Conservation (phyloP, 2,113 vertebrate species). For the Grantiella picta region DNA sequence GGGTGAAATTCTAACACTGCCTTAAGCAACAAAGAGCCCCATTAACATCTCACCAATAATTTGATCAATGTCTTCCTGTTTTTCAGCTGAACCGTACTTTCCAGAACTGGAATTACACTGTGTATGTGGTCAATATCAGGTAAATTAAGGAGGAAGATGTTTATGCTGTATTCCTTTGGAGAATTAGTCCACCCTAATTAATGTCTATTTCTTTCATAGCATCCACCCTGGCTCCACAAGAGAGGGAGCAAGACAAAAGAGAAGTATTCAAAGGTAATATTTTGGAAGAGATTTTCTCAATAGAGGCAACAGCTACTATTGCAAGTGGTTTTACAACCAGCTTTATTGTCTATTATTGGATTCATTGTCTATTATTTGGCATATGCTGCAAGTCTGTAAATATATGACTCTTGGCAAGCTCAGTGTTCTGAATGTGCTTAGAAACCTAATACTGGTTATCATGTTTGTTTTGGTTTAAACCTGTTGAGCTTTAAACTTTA, state of each 20-base stretch:
- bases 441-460: background rate
- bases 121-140: conserved; percentile 84
- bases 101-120: conserved; percentile 83
- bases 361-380: background rate
- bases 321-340: background rate
- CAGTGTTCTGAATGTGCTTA: background rate
- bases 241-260: conserved; percentile 69
- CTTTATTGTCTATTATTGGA: background rate
- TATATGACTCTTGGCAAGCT: background rate
- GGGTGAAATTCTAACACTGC: background rate
- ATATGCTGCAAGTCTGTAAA: background rate
- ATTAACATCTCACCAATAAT: background rate
- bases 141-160: conserved; percentile 60
- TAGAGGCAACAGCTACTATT: background rate
- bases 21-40: background rate
- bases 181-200: background rate
- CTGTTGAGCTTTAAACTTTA: background rate
- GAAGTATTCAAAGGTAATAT: conserved; percentile 70
- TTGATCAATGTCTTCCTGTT: conserved; percentile 56
- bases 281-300: background rate
- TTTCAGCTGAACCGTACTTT: conserved; percentile 89
- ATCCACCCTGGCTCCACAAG: conserved; percentile 38
- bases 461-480: background rate
- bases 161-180: background rate
- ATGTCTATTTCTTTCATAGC: conserved; percentile 52